Conservation (phyloP, 1,140 invertebrate genomes). For the Telenomus remus region DNA sequence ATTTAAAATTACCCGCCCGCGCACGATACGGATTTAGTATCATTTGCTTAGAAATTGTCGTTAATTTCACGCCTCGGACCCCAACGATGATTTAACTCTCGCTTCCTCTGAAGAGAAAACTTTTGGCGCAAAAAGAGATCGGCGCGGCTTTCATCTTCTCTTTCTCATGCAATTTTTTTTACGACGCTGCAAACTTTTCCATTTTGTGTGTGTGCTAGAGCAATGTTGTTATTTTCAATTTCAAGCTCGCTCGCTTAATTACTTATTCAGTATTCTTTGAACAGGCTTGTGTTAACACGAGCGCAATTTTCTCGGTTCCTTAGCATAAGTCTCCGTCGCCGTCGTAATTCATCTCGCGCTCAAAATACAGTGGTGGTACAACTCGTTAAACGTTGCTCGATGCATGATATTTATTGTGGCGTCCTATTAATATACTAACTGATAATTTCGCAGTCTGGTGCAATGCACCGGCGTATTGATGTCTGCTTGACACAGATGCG, state of each 20-base stretch:
- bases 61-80: slow-evolving; percentile 27
- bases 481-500: slow-evolving; percentile 45
- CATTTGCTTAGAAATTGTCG: slow-evolving; percentile 26
- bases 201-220: background rate
- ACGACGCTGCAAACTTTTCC: too few species aligned
- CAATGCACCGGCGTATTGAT: slow-evolving; percentile 30
- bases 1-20: slow-evolving; percentile 44
- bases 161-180: too few species aligned
- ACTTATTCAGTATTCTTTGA: slow-evolving; percentile 1
- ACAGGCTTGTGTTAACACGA: slow-evolving; percentile 7
- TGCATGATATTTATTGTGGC: slow-evolving; percentile 35
- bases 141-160: too few species aligned
- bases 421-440: slow-evolving; percentile 46
- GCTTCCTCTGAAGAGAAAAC: too few species aligned
- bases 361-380: slow-evolving; percentile 20
- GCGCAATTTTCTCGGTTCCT: slow-evolving; percentile 16
- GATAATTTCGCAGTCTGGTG: slow-evolving; percentile 36
- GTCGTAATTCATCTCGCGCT: slow-evolving; percentile 37
- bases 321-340: slow-evolving; percentile 14
- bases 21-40: slow-evolving; percentile 25
- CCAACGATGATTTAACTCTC: slow-evolving; percentile 1
- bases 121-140: too few species aligned
- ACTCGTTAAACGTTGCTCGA: slow-evolving; percentile 35
- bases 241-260: background rate
- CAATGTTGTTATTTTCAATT: background rate